Base-by-base conservation (phyloP, 2,797 vertebrate genomes). In the Enteromius trimaculatus region DNA sequence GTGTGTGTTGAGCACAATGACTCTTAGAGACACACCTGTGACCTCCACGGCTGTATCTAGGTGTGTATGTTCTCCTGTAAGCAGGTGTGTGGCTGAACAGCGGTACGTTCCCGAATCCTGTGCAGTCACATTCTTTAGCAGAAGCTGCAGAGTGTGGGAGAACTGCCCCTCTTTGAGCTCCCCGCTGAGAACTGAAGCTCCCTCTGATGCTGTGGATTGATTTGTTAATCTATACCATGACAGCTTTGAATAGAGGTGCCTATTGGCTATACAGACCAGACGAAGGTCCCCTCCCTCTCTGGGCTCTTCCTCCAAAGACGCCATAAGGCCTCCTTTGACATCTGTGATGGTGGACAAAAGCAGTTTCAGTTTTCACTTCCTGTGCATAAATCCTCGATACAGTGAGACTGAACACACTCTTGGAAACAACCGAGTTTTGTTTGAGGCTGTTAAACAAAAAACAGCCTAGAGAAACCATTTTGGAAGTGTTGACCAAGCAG, bases 231-330 rank as follows among this genome's bases (percentile, higher is more conserved):
- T 92, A 88, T 94, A 92, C 97, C 97, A 99, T 49, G 95, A 92
- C 88, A 99, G 80, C 55, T 95, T 92, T 64, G 92, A 93, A 93
- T 97, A 99, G 66, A 99, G 92, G 93, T 97, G 95, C 87, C 95
- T 98, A 92, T 95, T 99, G 87, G 96, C 97, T 0, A 90, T 92
- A 90, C 97, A 99, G 85, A 96, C 96, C 90, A 99, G 92, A 51
- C 92, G 91, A 85, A 98, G 92, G 80, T 96, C 95, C 79, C 95
- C 95, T 44, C 97, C 97, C 94, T 99, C 97, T 37, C 94, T 91
- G 0, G 96, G 94, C 58, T 95, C 91, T 89, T 95, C 96, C 90
- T 93, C 92, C 91, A 95, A 88, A 80, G 81, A 93, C 74, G 97
- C 87, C 8, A 95, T 92, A 90, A 99, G 97, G 90, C 97, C 97